Conservation (phyloP, 2,113 vertebrate species). For the Larimichthys crocea region DNA sequence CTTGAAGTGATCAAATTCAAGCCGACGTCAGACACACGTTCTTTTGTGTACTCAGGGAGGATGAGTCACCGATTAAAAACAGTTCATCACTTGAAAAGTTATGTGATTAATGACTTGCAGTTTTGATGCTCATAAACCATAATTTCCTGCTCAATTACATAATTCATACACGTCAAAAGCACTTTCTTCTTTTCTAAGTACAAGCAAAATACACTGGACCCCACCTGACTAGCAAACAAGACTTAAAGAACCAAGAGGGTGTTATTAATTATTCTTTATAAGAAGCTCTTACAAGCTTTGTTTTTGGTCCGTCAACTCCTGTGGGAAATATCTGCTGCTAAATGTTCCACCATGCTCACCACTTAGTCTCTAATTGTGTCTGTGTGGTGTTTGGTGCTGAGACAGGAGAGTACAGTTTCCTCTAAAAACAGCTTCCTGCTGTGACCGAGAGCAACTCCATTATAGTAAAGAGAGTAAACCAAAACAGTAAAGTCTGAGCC, state of each 20-base stretch:
- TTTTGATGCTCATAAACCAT: background rate
- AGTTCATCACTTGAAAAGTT: slow-evolving; percentile 12
- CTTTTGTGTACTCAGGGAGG: background rate
- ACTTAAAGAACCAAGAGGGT: background rate
- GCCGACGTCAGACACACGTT: background rate
- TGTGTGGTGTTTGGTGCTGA: background rate
- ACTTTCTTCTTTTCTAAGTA: background rate
- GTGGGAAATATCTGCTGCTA: background rate
- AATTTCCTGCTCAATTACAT: background rate
- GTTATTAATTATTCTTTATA: background rate
- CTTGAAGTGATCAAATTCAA: background rate
- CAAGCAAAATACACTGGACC: background rate
- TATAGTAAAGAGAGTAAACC: background rate
- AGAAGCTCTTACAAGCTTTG: background rate
- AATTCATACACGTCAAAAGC: background rate
- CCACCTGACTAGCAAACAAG: background rate
- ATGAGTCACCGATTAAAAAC: slow-evolving; percentile 36
- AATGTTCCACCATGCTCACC: background rate
- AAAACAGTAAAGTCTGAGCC: background rate
- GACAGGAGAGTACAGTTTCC: background rate
- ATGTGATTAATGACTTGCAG: slow-evolving; percentile 13
- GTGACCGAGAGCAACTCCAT: background rate
- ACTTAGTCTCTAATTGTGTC: background rate
- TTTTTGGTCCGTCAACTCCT: background rate
- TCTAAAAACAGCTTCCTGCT: background rate